Percentiles rank a stretch among this genome's conserved stretches.
These are phyloP conservation scores for Oryctes rhinoceros DNA, from an alignment of 1,140 invertebrate species.

Conservation along the genomic window DNA sequence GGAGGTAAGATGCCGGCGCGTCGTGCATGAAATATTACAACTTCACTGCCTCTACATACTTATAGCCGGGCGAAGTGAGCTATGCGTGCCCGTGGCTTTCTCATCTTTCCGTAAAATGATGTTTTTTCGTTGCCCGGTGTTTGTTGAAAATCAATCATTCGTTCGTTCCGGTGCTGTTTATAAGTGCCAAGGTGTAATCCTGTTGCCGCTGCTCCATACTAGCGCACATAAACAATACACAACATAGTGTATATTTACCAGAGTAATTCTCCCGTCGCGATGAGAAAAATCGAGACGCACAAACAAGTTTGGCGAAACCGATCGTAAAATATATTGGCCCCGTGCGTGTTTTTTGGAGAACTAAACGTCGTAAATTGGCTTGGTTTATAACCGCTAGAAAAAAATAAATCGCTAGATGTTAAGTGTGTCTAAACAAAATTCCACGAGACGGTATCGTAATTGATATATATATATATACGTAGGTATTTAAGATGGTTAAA, in stretches of 20 bases:
- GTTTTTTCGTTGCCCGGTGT: conserved; percentile 16
- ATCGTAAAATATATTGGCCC: conserved; percentile 31
- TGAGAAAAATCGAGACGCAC: conserved; percentile 13
- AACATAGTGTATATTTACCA: conserved; percentile 8
- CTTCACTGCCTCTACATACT: not conserved
- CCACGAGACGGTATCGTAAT: not conserved
- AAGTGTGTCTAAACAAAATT: conserved; percentile 24
- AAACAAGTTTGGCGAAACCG: conserved; percentile 19
- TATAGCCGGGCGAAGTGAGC: not conserved
- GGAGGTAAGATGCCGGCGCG: not conserved
- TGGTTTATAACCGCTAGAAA: not conserved
- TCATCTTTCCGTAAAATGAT: conserved; percentile 16
- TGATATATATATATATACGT: not conserved
- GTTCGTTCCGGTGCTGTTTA: conserved; percentile 14
- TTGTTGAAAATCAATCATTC: conserved; percentile 32
- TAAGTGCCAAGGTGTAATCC: conserved; percentile 24
- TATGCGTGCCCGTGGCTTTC: not conserved
- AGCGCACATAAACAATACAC: conserved; percentile 12
- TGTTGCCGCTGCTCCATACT: not conserved
- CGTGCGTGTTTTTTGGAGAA: not conserved
- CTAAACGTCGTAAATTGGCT: conserved; percentile 29
- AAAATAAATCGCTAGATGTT: conserved; percentile 29
- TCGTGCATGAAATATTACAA: conserved; percentile 24
- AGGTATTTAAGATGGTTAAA: not conserved
- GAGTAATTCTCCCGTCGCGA: conserved; percentile 1